phyloP scores from a whole-genome alignment of 1,140 invertebrate genomes.

The Saccostrea cuccullata region DNA sequence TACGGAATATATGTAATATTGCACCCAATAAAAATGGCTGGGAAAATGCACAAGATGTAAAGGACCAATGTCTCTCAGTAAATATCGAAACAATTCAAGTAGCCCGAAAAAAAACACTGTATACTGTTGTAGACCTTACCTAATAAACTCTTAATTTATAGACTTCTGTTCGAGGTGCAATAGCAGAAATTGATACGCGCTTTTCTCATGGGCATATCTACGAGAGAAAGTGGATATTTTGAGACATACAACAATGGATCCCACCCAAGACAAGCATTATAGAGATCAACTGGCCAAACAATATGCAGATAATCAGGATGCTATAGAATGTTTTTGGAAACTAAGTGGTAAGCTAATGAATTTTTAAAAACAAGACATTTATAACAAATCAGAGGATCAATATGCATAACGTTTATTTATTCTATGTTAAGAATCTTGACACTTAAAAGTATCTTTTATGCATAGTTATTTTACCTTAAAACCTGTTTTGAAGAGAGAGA shows the following conservation, averaged over 20 bases:
- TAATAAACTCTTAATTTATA: conserved; percentile 13
- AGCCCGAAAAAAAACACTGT: neutral
- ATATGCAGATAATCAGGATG: no score
- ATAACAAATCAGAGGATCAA: no score
- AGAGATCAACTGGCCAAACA: no score
- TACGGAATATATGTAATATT: conserved; percentile 22
- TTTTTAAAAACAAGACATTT: no score
- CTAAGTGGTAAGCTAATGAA: no score
- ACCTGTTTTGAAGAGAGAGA: no score
- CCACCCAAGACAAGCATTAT: no score
- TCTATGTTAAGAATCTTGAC: no score
- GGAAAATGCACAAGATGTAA: neutral
- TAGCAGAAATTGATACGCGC: neutral
- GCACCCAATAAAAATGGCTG: neutral
- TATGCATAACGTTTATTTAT: no score
- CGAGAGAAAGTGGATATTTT: conserved; percentile 13
- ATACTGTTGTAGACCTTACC: neutral
- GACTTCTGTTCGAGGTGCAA: neutral
- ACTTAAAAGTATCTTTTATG: no score
- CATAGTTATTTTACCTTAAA: no score
- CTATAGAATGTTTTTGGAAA: neutral
- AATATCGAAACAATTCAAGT: conserved; percentile 2
- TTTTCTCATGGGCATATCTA: neutral
- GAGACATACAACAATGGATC: no score
- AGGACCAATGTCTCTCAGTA: neutral